Base-by-base conservation (phyloP, 2,888 invertebrate species). In the Parasteatoda lunata region DNA sequence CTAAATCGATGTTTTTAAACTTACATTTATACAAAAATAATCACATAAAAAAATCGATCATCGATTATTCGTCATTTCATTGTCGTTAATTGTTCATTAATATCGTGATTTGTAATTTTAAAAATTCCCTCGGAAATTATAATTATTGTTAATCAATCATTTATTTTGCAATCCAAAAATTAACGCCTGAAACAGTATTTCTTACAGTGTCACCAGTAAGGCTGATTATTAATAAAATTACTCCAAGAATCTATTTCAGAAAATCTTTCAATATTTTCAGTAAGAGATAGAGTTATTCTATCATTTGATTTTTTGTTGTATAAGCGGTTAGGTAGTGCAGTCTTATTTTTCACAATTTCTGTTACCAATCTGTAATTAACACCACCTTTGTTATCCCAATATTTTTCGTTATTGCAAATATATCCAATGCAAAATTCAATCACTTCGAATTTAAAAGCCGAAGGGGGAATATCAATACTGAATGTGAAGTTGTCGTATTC, bases 331-430 rank as follows among this genome's bases (percentile, higher is more conserved):
- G 5, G 15, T 15, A 8, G 8, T 54, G 13, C 59, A 7, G 73
- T 6, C n/a, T 13, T 52, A 45, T 54, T 48, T 49, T 9, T 69
- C 6, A 77, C 15, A 30, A 69, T 72, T 49, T 77, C 81, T 5
- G 65, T 69, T 9, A 82, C 54, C 15, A 87, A 47, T 7, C 87
- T 52, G 30, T 87, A 87, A 52, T 87, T 87, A 49, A 87, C 75
- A 30, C 82, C 87, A 8, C 75, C 69, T 64, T 82, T 87, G 49
- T 87, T 87, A 49, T 87, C 87, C 87, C 87, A 87, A 52, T 78
- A 83, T 15, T 82, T 70, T 45, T 78, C 6, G 6, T 49, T 75
- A 87, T 78, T 64, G 8, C 73, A 78, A 9, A 49, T 51, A 54
- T 78, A 78, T 45, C 87, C 52, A 6, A 83, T 73, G 51, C 87